Evolutionary conservation across 2,888 invertebrate genomes (phyloP), one percentile per base, ranked within the genome.

Genomic region (Oscheius onirici): DNA sequence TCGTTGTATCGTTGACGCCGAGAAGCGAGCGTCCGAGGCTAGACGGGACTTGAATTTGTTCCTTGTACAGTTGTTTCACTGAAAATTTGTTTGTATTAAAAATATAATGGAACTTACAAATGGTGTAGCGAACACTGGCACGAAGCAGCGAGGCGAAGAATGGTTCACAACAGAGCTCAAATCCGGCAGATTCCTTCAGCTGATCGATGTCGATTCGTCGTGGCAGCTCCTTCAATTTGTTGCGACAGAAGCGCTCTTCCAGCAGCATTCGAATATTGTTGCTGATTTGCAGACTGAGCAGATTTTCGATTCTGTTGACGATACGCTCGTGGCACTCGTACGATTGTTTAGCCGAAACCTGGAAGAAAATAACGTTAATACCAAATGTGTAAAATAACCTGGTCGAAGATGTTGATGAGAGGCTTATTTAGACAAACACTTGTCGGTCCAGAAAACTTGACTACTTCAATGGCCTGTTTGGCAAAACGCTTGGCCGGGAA

Each of bases 371-470:
- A 6, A 24, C 10, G 3, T 24, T 61, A 24, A 17, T 58, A 8
- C 5, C 28, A 20, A 34, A 34, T 34, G 17, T 10, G 13, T n/a
- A 17, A n/a, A 17, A 43, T 41, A 28, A 52, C 66, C 24, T 87
- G 86, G 72, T 87, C 87, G 58, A 88, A 74, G 63, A 88, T 83
- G 70, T 86, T 85, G 69, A 88, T 88, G 51, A 87, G 82, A 17
- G 88, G 88, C 60, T 86, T 85, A 75, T 88, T 88, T 54, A 88
- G 81, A 43, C 81, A 78, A 15, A 87, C 79, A 2, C 81, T 69
- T 26, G 81, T 79, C 0, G 86, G 86, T 5, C 82, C 79, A 26
- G 83, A 83, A 65, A 79, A 79, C 67, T 87, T 87, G 34, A 87
- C 87, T 15, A 87, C 79, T 67, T 87, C 87, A n/a, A 78, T 66